Conservation (phyloP, 2,113 vertebrate species). For the Arvicanthis niloticus region DNA sequence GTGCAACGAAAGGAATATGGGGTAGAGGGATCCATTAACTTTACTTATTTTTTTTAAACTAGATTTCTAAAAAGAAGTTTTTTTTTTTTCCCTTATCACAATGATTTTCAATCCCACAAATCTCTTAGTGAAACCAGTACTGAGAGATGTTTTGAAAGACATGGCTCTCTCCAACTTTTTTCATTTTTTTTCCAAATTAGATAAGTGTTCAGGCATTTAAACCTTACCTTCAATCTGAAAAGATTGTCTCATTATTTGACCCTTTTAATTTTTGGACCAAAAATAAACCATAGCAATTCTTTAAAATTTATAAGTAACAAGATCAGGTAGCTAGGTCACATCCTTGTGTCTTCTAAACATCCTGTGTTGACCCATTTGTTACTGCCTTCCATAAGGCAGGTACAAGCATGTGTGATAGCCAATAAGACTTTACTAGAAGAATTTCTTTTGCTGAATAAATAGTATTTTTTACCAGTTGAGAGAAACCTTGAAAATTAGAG, state of each 20-base stretch:
- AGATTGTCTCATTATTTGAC: conserved; percentile 69
- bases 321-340: conserved; percentile 78
- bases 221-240: conserved; percentile 76
- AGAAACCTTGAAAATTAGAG: conserved; percentile 80
- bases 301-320: conserved; percentile 76
- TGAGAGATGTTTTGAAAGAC: conserved; percentile 67
- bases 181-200: conserved; percentile 74
- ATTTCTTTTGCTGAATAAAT: conserved; percentile 78
- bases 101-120: conserved; percentile 50
- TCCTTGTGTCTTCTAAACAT: conserved; percentile 80
- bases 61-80: background rate
- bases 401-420: conserved; percentile 78
- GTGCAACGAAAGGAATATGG: background rate
- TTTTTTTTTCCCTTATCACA: conserved; percentile 54
- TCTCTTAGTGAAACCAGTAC: conserved; percentile 60
- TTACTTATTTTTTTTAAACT: conserved; percentile 12
- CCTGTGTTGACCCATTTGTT: conserved; percentile 75
- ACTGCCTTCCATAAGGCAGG: conserved; percentile 80
- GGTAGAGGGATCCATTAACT: background rate
- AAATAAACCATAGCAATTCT: conserved; percentile 74
- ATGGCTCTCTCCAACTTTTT: conserved; percentile 66
- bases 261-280: conserved; percentile 76
- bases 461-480: conserved; percentile 80
- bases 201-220: conserved; percentile 67
- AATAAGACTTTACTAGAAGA: conserved; percentile 79